Evolutionary conservation across 2,888 invertebrate species (phyloP).

Genomic region (Ormyrus rosae): DNA sequence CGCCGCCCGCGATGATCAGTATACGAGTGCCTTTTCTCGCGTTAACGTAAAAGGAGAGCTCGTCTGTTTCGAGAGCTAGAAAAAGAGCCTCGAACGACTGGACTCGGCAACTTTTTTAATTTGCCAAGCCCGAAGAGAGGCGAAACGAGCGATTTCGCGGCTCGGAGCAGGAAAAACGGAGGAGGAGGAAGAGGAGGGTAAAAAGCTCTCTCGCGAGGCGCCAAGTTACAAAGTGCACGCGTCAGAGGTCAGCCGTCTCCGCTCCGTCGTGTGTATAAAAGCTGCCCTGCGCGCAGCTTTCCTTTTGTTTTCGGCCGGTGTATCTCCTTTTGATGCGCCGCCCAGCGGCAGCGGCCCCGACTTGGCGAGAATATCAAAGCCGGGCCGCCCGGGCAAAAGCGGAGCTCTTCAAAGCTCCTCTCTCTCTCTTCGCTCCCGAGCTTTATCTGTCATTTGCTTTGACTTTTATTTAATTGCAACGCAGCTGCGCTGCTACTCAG

Average conservation of each 20-base stretch:
- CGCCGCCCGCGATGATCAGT: too few species aligned
- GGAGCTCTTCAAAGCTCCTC: neutral
- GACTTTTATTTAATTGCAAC: too few species aligned
- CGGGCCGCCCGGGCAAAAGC: neutral
- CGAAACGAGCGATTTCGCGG: conserved; percentile 29
- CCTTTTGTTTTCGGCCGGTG: conserved; percentile 20
- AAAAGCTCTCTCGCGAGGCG: neutral
- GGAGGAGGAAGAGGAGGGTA: too few species aligned
- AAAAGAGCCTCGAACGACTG: too few species aligned
- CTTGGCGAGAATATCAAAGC: conserved; percentile 36
- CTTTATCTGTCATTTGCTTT: conserved; percentile 1
- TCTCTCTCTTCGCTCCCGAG: neutral
- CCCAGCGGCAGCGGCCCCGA: neutral
- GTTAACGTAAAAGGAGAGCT: too few species aligned
- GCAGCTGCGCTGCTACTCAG: too few species aligned
- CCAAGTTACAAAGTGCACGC: conserved; percentile 26
- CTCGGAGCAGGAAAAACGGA: neutral
- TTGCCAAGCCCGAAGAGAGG: conserved; percentile 5
- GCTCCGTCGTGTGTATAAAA: neutral
- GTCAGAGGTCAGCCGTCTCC: neutral
- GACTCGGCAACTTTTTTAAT: conserved; percentile 44
- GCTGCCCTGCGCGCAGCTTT: neutral
- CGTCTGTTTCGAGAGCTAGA: too few species aligned
- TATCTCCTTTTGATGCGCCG: conserved; percentile 22
- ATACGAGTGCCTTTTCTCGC: too few species aligned